A percentile compares a stretch with the other conserved stretches of the same genome.
phyloP scores from a whole-genome alignment of 2,113 vertebrate genomes.

The Brienomyrus brachyistius region DNA sequence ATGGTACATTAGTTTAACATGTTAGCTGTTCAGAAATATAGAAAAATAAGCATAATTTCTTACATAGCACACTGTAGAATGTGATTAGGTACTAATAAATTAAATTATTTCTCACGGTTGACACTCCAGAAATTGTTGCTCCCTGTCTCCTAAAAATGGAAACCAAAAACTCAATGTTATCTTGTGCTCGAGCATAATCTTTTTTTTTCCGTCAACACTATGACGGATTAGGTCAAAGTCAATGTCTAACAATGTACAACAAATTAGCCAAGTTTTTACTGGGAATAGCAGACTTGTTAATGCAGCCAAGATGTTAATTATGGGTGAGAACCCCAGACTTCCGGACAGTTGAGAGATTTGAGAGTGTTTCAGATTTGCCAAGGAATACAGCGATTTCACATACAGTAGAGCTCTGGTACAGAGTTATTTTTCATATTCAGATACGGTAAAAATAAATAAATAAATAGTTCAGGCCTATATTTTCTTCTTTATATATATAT shows the following conservation, averaged over 20 bases:
- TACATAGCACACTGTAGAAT: neutral
- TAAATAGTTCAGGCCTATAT: neutral
- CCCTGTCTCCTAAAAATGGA: neutral
- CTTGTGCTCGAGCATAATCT: neutral
- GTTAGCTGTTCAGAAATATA: neutral
- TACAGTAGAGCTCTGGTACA: neutral
- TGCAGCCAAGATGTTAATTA: neutral
- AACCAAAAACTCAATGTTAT: neutral
- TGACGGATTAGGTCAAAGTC: neutral
- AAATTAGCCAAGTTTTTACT: neutral
- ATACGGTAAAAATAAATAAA: neutral
- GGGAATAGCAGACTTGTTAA: neutral
- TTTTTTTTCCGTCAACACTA: neutral
- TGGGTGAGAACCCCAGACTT: neutral
- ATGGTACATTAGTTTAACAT: neutral
- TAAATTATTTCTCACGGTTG: neutral
- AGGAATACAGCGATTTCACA: neutral
- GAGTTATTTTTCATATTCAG: neutral
- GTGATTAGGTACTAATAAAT: neutral
- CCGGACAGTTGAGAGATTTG: neutral
- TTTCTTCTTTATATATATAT: neutral
- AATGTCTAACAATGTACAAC: neutral
- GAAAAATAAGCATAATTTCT: neutral
- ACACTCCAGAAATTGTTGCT: neutral
- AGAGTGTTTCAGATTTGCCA: neutral